These are phyloP conservation scores for Ceyx erithaca DNA, from an alignment of 2,797 vertebrate species.

Conservation along the genomic window DNA sequence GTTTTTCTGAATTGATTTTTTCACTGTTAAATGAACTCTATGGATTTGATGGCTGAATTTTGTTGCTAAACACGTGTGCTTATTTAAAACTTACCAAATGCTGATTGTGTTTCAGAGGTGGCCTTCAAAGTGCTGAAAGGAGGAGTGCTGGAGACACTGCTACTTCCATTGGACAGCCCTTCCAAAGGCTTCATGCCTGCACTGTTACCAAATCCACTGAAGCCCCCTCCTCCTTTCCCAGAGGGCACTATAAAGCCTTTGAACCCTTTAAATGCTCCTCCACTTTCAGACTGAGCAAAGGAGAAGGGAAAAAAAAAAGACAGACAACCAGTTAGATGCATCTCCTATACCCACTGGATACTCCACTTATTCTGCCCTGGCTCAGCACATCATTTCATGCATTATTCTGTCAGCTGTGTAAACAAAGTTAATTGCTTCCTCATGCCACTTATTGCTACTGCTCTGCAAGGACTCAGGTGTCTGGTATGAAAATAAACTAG, in stretches of 20 bases:
- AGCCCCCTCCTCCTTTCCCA: constrained; percentile 67
- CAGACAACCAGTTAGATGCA: neutral
- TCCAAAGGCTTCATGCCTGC: constrained; percentile 72
- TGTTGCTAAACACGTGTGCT: neutral
- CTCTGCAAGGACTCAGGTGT: constrained; percentile 6
- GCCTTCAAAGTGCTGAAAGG: constrained; percentile 58
- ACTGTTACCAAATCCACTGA: constrained; percentile 76
- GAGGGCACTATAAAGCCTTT: constrained; percentile 78
- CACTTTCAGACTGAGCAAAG: constrained; percentile 70
- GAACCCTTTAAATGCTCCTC: constrained; percentile 84
- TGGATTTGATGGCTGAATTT: neutral
- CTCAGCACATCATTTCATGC: neutral
- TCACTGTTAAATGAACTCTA: neutral
- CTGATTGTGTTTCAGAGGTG: constrained; percentile 28
- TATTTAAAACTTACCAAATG: constrained; percentile 75
- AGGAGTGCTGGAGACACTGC: constrained; percentile 3
- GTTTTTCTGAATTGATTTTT: neutral
- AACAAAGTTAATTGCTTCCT: constrained; percentile 19
- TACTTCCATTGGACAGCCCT: constrained; percentile 79
- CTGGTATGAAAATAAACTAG: constrained; percentile 22
- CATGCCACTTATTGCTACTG: neutral
- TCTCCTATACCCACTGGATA: neutral
- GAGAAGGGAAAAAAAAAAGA: neutral
- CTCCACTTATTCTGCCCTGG: neutral
- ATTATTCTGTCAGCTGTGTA: neutral